phyloP scores from a whole-genome alignment of 2,797 vertebrate species.

The Pangasius krempfi region DNA sequence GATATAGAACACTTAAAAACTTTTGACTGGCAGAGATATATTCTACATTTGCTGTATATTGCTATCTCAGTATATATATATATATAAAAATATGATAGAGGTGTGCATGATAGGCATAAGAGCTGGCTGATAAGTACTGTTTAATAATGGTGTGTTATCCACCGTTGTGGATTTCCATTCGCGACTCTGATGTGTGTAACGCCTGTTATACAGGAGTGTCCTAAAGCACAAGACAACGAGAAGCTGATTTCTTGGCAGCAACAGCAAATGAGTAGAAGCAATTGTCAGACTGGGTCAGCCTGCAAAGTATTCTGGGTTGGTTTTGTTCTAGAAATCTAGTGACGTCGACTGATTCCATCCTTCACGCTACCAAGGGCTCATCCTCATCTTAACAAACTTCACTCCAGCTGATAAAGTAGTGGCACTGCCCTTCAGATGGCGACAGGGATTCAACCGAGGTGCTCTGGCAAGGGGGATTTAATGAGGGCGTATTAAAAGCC shows the following conservation, averaged over 20 bases:
- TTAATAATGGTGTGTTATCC: not conserved
- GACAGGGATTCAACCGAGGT: not conserved
- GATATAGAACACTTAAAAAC: not conserved
- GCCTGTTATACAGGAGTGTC: not conserved
- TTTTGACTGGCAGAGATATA: not conserved
- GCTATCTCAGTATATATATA: no score
- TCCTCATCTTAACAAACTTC: not conserved
- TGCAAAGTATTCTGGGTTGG: slow-evolving; percentile 1
- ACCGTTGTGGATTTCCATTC: not conserved
- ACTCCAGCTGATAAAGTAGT: not conserved
- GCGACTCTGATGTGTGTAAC: not conserved
- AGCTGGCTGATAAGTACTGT: not conserved
- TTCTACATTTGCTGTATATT: not conserved
- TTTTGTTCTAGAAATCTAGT: not conserved
- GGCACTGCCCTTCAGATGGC: not conserved
- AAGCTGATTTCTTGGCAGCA: not conserved
- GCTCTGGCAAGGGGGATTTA: not conserved
- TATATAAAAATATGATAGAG: no score
- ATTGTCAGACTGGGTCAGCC: not conserved
- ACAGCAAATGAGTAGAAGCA: not conserved
- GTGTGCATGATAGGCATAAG: not conserved
- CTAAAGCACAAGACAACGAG: not conserved
- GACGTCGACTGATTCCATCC: slow-evolving; percentile 2
- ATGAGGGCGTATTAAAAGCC: not conserved
- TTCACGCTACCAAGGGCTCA: slow-evolving; percentile 17